Evolutionary conservation across 2,113 vertebrate genomes (phyloP).

Genomic region (Centropus unirufus): DNA sequence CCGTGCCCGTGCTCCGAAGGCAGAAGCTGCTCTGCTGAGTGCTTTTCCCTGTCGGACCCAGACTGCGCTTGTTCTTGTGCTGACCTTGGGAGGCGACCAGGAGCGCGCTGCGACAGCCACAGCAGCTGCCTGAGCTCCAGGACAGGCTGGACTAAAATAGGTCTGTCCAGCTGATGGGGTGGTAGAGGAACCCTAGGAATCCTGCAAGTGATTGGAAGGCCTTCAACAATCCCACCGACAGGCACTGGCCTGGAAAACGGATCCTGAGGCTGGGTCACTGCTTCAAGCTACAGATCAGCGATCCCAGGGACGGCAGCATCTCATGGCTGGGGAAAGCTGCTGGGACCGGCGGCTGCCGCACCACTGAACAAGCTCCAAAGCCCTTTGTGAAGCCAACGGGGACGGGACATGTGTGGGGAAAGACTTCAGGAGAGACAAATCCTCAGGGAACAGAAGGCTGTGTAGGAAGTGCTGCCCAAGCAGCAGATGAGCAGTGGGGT

Average conservation of each 20-base stretch:
- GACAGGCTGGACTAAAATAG: constrained; percentile 61
- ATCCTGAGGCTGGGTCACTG: not conserved
- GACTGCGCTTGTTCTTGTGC: constrained; percentile 40
- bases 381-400: not conserved
- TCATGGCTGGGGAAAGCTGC: not conserved
- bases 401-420: not conserved
- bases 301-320: not conserved
- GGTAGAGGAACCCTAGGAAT: constrained; percentile 1
- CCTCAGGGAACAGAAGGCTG: not conserved
- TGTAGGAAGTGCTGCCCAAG: not conserved
- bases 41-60: constrained; percentile 25
- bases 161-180: not conserved
- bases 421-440: not conserved
- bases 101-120: not conserved
- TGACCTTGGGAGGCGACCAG: constrained; percentile 59
- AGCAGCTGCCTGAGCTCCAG: constrained; percentile 56
- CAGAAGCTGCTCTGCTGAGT: constrained; percentile 16
- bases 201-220: not conserved
- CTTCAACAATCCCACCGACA: not conserved
- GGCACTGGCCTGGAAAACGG: not conserved
- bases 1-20: not conserved
- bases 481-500: not conserved
- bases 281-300: not conserved
- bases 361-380: not conserved
- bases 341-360: not conserved